Conservation (phyloP, 2,113 vertebrate species). For the Bambusicola thoracicus region DNA sequence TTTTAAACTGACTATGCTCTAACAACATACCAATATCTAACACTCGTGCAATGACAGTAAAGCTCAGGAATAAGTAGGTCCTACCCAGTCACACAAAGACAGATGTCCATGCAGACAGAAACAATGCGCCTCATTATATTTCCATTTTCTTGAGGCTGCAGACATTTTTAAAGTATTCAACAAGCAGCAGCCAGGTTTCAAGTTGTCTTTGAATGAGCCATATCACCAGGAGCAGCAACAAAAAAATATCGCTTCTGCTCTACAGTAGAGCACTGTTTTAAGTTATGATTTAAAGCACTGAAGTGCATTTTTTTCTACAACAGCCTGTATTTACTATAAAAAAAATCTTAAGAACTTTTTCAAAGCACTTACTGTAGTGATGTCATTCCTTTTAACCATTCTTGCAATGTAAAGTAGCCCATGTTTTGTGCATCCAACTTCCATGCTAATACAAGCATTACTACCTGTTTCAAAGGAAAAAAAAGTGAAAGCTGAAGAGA, state of each 20-base stretch:
- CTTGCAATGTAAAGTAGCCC: slow-evolving; percentile 98
- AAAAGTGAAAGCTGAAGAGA: background rate
- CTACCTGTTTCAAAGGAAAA: slow-evolving; percentile 83
- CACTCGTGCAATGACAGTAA: background rate
- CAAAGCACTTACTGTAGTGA: slow-evolving; percentile 90
- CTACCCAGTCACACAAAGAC: background rate
- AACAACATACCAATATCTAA: background rate
- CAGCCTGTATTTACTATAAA: background rate
- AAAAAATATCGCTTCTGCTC: background rate
- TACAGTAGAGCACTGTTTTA: background rate
- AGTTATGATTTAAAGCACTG: background rate
- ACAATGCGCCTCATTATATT: background rate
- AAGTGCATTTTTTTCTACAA: background rate
- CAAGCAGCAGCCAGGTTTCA: background rate
- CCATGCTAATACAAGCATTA: slow-evolving; percentile 99
- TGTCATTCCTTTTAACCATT: slow-evolving; percentile 99
- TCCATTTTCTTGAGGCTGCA: background rate
- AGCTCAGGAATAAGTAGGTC: background rate
- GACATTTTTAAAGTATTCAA: background rate
- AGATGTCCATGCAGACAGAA: background rate
- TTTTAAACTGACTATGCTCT: background rate
- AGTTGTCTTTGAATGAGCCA: background rate
- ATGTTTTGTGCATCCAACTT: slow-evolving; percentile 99
- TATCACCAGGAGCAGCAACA: background rate
- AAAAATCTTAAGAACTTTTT: background rate